Base-by-base conservation (phyloP, 1,140 invertebrate species). In the Hetaerina americana region DNA sequence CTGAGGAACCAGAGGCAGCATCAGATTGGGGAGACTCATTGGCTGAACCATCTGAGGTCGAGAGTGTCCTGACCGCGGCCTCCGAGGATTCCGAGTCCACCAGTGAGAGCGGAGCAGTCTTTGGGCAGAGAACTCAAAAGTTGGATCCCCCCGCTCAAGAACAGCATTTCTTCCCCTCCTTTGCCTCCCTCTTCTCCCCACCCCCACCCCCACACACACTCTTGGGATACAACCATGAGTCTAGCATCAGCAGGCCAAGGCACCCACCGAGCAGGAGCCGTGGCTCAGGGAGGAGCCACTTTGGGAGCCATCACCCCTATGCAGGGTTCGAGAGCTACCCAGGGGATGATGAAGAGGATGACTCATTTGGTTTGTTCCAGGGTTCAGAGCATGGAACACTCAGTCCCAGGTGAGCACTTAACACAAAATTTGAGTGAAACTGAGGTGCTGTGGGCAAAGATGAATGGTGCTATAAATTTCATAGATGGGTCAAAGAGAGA, bases 81-180 rank as follows among this genome's bases (percentile, higher is more conserved):
- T n/a, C n/a, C n/a, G n/a, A n/a, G n/a, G n/a, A n/a, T n/a, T n/a
- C n/a, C n/a, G n/a, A n/a, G n/a, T n/a, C n/a, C n/a, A n/a, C n/a
- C n/a, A n/a, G n/a, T n/a, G n/a, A n/a, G n/a, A n/a, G n/a, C n/a
- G n/a, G n/a, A n/a, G n/a, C n/a, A n/a, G n/a, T n/a, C n/a, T 57
- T 18, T 57, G 40, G 40, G 15, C 40, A 57, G 10, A 2, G 40
- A 57, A 57, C 22, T 57, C 40, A 2, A 57, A n/a, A 57, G 40
- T 57, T 5, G 40, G 22, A 57, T n/a, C 40, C 40, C 22, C 40
- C 40, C 15, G 40, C 40, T n/a, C 40, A 57, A 57, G 40, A 57
- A 10, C 81, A 83, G 66, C 82, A 82, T 57, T 83, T 84, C 74
- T 84, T 85, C 75, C 84, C 83, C 0, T 82, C 83, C 0, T 85